A percentile compares a stretch with the other conserved stretches of the same genome.
Conservation (phyloP, 1,140 invertebrate species). For the Diorhabda sublineata region DNA sequence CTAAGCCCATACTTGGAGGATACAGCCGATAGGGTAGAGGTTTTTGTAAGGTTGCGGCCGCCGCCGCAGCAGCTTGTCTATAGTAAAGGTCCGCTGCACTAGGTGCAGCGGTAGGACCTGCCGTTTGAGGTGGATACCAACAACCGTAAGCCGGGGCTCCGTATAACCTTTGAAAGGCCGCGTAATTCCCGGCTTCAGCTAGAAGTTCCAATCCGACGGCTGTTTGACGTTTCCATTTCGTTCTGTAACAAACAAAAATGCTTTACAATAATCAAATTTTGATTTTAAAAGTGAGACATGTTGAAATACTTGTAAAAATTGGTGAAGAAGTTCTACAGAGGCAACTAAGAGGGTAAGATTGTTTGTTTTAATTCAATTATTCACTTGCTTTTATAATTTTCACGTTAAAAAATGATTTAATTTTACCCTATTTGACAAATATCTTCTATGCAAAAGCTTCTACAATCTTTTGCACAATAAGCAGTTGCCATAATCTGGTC, state of each 20-base stretch:
- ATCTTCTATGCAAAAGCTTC: too few species aligned
- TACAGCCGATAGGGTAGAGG: slow-evolving; percentile 79
- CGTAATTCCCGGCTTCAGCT: slow-evolving; percentile 94
- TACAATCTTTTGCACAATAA: too few species aligned
- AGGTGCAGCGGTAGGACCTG: slow-evolving; percentile 58
- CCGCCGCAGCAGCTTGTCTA: slow-evolving; percentile 65
- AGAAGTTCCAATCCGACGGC: slow-evolving; percentile 94
- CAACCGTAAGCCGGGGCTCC: slow-evolving; percentile 69
- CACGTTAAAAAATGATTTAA: too few species aligned
- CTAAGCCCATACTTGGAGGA: slow-evolving; percentile 57
- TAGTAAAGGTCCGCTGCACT: slow-evolving; percentile 76
- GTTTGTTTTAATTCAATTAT: too few species aligned
- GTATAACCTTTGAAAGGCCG: slow-evolving; percentile 91
- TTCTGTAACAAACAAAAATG: slow-evolving; percentile 64
- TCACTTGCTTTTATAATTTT: too few species aligned
- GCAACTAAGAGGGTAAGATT: too few species aligned
- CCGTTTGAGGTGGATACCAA: slow-evolving; percentile 57
- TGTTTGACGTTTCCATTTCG: slow-evolving; percentile 99
- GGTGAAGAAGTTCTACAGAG: too few species aligned
- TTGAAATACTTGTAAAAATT: too few species aligned
- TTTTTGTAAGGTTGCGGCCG: slow-evolving; percentile 79
- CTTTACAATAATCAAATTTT: too few species aligned
- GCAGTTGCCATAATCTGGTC: too few species aligned
- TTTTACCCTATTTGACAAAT: too few species aligned
- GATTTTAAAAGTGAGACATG: too few species aligned